Base-by-base conservation (phyloP, 2,113 vertebrate species). In the Eleginops maclovinus region DNA sequence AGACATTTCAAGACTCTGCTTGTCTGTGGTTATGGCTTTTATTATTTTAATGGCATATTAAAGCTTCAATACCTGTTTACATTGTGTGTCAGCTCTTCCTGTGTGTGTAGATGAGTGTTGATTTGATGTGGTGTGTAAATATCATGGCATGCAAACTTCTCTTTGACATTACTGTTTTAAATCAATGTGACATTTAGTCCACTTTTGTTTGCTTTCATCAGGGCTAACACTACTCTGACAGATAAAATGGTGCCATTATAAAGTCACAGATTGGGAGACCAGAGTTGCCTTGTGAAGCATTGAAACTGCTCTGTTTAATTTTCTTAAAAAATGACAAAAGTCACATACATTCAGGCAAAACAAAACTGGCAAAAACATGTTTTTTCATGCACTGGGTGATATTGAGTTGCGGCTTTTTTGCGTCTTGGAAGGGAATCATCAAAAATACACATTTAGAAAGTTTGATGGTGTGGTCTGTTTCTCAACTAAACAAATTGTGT, bases 1-100 rank as follows among this genome's bases (percentile, higher is more conserved):
- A 64, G 66, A 72, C 63, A n/a, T 43, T 58, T 75, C 61, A 82
- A 72, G 47, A 53, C 44, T 70, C 41, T 53, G 56, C 61, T 62
- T 73, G 24, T 71, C 17, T 72, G 74, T 22, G 22, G 0, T 67
- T 44, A n/a, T 61, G 76, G 36, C 40, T 65, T 73, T 44, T 15
- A 50, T 85, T 1, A 26, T 67, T 46, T 12, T 36, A 61, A 43
- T 61, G 53, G 17, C 13, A 61, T 16, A 43, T 73, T 73, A 68
- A 75, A 76, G 1, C 50, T 17, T 10, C 43, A 16, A 59, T 77
- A 62, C n/a, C 14, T 53, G 28, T 51, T 59, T 61, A 46, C 63
- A 19, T 40, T 31, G 12, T 40, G 15, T 43, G 16, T 13, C 22
- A 47, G 50, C 46, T 64, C 28, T 63, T 62, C 19, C 60, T 12